Conservation (phyloP, 1,140 invertebrate genomes). For the Bemisia tabaci region DNA sequence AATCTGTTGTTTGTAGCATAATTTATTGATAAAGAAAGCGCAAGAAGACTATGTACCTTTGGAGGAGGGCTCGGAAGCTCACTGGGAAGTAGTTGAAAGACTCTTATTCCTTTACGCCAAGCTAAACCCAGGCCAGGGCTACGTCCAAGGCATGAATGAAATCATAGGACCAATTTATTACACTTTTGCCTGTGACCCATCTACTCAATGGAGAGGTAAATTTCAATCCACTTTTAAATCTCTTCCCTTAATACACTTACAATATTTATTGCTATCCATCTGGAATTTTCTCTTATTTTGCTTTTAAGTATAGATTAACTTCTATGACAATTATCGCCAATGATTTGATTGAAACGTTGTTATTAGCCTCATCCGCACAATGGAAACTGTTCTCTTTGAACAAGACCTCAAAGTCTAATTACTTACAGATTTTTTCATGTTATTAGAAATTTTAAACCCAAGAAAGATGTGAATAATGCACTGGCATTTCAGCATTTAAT, state of each 20-base stretch:
- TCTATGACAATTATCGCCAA: too few relatives aligned
- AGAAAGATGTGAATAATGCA: too few relatives aligned
- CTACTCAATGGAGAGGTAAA: constrained; percentile 61
- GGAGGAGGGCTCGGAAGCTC: constrained; percentile 68
- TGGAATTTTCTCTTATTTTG: too few relatives aligned
- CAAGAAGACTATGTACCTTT: constrained; percentile 64
- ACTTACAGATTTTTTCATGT: too few relatives aligned
- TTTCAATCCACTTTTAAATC: constrained; percentile 10
- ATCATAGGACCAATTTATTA: constrained; percentile 98
- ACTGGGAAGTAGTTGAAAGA: constrained; percentile 94
- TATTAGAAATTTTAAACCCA: too few relatives aligned
- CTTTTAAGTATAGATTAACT: too few relatives aligned
- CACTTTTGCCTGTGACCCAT: constrained; percentile 82
- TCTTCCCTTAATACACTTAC: background rate
- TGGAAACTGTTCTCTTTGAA: too few relatives aligned
- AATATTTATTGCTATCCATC: constrained; percentile 2
- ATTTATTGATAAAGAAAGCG: background rate
- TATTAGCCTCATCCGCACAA: too few relatives aligned
- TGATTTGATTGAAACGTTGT: too few relatives aligned
- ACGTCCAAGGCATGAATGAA: constrained; percentile 99
- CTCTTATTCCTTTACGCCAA: constrained; percentile 96
- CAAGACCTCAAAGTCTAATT: too few relatives aligned
- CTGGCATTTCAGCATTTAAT: too few relatives aligned
- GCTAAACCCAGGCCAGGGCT: constrained; percentile 92
- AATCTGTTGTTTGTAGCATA: background rate